Base-by-base conservation (phyloP, 1,140 invertebrate species). In the Pachypeltis micranthus region DNA sequence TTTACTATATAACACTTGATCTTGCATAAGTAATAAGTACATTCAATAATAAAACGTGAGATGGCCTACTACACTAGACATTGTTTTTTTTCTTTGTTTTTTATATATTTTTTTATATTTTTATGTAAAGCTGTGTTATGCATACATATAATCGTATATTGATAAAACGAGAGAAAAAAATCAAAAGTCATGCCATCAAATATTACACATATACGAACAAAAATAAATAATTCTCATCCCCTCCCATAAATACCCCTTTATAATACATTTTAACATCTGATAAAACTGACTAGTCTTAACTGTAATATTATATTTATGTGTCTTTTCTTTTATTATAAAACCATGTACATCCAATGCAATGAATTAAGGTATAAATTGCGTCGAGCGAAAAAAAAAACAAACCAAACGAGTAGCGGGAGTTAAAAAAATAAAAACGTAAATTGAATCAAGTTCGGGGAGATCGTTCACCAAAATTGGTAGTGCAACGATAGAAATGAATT, bases 281-380 rank as follows among this genome's bases (percentile, higher is more conserved):
- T 64, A 58, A 64, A 64, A 64, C 63, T 64, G 63, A 64, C 63
- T 64, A 64, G 63, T 59, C 63, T 64, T 64, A 64, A 64, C 63
- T 60, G 63, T 63, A 63, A 55, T 55, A 63, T 59, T 51, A 64
- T 63, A 58, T 55, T 39, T 31, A 51, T 51, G 29, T 29, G 55
- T 63, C 47, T 63, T 58, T 27, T 55, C 16, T 62, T 62, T 28
- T 24, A 25, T 61, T 63, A 64, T 60, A 60, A 56, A 64, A 64
- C 63, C 58, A 60, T 64, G 44, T 54, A 59, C 58, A 63, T 63
- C 61, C 61, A 63, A 63, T 63, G 47, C 44, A 51, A 51, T 51
- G 21, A 51, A 51, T 14, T 10, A 10, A 51, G n/a, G n/a, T n/a
- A n/a, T n/a, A n/a, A n/a, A n/a, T n/a, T n/a, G n/a, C n/a, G n/a